Conservation (phyloP, 2,888 invertebrate species). For the Nemoura dubitans region DNA sequence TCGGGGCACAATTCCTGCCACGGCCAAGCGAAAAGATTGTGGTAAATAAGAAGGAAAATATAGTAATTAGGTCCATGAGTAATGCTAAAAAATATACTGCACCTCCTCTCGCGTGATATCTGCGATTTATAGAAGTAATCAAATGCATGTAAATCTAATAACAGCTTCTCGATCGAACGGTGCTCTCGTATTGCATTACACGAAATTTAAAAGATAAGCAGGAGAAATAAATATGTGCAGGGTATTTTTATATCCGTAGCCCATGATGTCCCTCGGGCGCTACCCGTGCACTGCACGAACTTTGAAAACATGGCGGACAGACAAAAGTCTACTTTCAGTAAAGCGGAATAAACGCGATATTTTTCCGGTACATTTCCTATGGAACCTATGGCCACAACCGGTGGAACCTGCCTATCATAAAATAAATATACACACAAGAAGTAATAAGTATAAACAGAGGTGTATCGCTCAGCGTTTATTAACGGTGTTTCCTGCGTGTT, state of each 20-base stretch:
- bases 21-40: not conserved
- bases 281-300: conserved; percentile 2
- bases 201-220: not conserved
- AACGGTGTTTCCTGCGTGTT: not conserved
- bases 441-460: not conserved
- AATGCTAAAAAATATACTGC: not conserved
- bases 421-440: no score
- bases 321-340: not conserved
- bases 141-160: not conserved
- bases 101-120: conserved; percentile 1
- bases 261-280: not conserved
- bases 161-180: conserved; percentile 18
- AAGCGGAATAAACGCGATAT: not conserved
- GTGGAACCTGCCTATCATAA: no score
- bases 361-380: not conserved
- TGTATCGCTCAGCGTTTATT: not conserved
- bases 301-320: not conserved
- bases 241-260: conserved; percentile 9
- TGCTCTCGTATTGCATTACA: conserved; percentile 21
- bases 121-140: conserved; percentile 12
- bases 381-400: not conserved
- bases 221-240: not conserved
- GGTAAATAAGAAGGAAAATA: not conserved
- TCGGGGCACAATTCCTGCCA: not conserved
- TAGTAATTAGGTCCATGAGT: not conserved